Evolutionary conservation across 1,140 invertebrate species (phyloP).

Genomic region (Onthophagus taurus): DNA sequence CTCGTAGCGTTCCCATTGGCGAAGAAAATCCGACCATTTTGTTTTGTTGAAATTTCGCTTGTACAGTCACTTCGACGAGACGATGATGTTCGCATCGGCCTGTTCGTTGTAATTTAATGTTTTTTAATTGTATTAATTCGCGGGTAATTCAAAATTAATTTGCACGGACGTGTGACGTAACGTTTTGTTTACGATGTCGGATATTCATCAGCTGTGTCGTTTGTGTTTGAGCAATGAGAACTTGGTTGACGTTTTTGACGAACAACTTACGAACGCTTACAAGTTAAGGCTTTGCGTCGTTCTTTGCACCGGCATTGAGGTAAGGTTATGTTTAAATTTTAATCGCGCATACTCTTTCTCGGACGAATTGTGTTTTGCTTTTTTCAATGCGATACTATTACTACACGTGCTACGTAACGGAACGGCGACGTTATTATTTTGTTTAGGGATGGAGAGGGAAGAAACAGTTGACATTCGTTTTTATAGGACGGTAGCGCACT

Average conservation of each 20-base stretch:
- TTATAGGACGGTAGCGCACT: no score
- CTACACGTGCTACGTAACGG: no score
- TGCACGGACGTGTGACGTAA: no score
- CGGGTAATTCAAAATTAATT: not conserved
- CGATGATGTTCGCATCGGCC: not conserved
- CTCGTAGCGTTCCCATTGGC: slow-evolving; percentile 5
- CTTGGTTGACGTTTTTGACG: slow-evolving; percentile 5
- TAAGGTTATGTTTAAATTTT: no score
- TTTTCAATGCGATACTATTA: no score
- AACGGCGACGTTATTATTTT: no score
- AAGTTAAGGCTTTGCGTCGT: slow-evolving; percentile 1
- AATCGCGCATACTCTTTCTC: no score
- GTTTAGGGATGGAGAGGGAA: no score
- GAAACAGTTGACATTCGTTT: no score
- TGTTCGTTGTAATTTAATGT: not conserved
- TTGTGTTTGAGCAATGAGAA: slow-evolving; percentile 6
- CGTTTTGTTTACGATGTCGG: no score
- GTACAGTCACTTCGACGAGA: not conserved
- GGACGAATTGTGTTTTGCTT: no score
- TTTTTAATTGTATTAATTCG: not conserved
- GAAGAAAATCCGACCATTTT: slow-evolving; percentile 10
- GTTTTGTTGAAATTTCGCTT: slow-evolving; percentile 10
- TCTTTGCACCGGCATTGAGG: slow-evolving; percentile 5
- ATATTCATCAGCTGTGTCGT: slow-evolving; percentile 2
- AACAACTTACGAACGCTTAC: not conserved